Base-by-base conservation (phyloP, 2,113 vertebrate genomes). In the Chloebia gouldiae region DNA sequence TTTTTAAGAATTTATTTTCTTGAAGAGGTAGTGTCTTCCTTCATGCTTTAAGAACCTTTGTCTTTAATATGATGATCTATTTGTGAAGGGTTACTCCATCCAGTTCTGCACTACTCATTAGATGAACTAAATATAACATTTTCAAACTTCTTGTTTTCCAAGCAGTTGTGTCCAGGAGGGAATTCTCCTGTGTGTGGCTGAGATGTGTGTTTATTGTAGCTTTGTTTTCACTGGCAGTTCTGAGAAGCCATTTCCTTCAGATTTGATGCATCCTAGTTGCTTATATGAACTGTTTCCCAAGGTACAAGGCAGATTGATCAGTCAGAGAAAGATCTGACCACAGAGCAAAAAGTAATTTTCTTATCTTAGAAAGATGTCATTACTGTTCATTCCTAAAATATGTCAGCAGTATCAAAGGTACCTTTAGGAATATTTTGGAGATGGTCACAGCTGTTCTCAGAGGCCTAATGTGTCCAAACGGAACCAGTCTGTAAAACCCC, bases 271-370 rank as follows among this genome's bases (percentile, higher is more conserved):
- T 93, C 70, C 61, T 53, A 4, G 77, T 82, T 91, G 73, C 81
- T 85, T 65, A 47, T 81, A 73, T 49, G 69, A 93, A 44, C 77
- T 68, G 65, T 79, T 94, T 93, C 73, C 84, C 61, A 54, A 87
- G 78, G 70, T 51, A 60, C 61, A 33, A 33, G 73, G 73, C 37
- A 95, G 90, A 92, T 88, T 53, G 91, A 91, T 95, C 76, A 87
- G 81, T 73, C 16, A 0, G 61, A 91, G 65, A 76, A 79, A 94
- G 89, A 82, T 81, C 45, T 92, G 90, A 92, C 35, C 1, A 0
- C 56, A 16, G 47, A 70, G 63, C 33, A 73, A 77, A 83, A 96
- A 88, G 63, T 77, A 93, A 95, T 90, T 91, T 91, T 85, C 91
- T 93, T 70, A 85, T 65, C 86, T 91, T 53, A n/a, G 81, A 71